Percentiles rank a stretch among this genome's conserved stretches.
These are phyloP conservation scores for Hypomesus transpacificus DNA, from an alignment of 2,113 vertebrate species.

Conservation along the genomic window DNA sequence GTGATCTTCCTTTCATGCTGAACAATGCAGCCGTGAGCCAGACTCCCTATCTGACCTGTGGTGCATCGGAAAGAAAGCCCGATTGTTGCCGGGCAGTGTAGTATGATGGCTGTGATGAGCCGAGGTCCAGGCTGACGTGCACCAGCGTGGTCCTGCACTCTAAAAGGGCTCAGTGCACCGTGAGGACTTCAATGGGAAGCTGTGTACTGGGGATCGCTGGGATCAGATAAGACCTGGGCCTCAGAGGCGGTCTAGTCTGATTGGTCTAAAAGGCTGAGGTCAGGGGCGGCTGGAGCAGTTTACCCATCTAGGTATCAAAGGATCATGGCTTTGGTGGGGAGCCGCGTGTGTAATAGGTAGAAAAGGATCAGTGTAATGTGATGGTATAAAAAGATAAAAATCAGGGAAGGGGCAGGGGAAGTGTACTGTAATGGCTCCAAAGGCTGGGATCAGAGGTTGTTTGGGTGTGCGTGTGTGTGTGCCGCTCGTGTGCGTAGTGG, in stretches of 20 bases:
- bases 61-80: slow-evolving; percentile 60
- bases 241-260: slow-evolving; percentile 71
- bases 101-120: slow-evolving; percentile 71
- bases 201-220: slow-evolving; percentile 66
- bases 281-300: slow-evolving; percentile 69
- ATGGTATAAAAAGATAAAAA: slow-evolving; percentile 72
- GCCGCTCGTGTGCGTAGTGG: slow-evolving; percentile 29
- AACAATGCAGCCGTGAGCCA: slow-evolving; percentile 46
- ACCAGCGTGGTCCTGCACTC: slow-evolving; percentile 47
- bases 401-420: slow-evolving; percentile 55
- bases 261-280: slow-evolving; percentile 73
- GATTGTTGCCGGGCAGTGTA: slow-evolving; percentile 68
- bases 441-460: slow-evolving; percentile 65
- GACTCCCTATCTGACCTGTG: slow-evolving; percentile 56
- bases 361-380: slow-evolving; percentile 72
- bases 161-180: slow-evolving; percentile 62
- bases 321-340: slow-evolving; percentile 61
- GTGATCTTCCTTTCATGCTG: slow-evolving; percentile 44
- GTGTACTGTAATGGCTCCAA: slow-evolving; percentile 65
- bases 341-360: slow-evolving; percentile 66
- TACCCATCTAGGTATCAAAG: slow-evolving; percentile 70
- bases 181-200: slow-evolving; percentile 63
- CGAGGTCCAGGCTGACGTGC: slow-evolving; percentile 57
- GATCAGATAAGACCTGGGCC: slow-evolving; percentile 69
- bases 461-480: slow-evolving; percentile 17